phyloP scores from a whole-genome alignment of 2,888 invertebrate genomes.

The Steromphala cineraria region DNA sequence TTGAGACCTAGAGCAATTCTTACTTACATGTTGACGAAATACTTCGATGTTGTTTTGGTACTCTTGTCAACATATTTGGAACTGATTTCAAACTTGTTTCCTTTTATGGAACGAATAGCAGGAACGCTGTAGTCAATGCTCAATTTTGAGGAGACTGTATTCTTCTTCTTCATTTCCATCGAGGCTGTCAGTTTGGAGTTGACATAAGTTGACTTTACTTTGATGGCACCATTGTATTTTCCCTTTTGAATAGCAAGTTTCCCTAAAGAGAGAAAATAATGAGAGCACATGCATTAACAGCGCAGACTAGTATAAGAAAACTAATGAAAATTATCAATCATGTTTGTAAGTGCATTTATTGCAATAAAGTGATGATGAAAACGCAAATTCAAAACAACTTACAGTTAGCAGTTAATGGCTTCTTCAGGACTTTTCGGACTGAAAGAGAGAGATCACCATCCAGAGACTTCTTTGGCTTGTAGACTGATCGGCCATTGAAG shows the following conservation, averaged over 20 bases:
- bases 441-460: slow-evolving; percentile 42
- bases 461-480: slow-evolving; percentile 41
- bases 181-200: background rate
- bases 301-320: too few species aligned
- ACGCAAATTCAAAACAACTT: slow-evolving; percentile 9
- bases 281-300: too few species aligned
- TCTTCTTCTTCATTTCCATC: slow-evolving; percentile 3
- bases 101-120: background rate
- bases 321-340: too few species aligned
- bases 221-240: background rate
- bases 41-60: background rate
- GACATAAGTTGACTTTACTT: background rate
- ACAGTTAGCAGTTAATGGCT: slow-evolving; percentile 48
- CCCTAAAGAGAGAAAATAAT: background rate
- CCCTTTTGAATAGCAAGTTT: background rate
- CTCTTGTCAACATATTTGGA: background rate
- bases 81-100: slow-evolving; percentile 8
- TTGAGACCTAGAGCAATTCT: too few species aligned
- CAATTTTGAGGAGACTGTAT: background rate
- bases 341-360: background rate
- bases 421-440: slow-evolving; percentile 38
- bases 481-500: slow-evolving; percentile 40
- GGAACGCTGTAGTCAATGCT: background rate
- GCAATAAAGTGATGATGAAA: background rate
- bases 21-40: background rate